Conservation (phyloP, 2,888 invertebrate genomes). For the Synanthedon andrenaeformis region DNA sequence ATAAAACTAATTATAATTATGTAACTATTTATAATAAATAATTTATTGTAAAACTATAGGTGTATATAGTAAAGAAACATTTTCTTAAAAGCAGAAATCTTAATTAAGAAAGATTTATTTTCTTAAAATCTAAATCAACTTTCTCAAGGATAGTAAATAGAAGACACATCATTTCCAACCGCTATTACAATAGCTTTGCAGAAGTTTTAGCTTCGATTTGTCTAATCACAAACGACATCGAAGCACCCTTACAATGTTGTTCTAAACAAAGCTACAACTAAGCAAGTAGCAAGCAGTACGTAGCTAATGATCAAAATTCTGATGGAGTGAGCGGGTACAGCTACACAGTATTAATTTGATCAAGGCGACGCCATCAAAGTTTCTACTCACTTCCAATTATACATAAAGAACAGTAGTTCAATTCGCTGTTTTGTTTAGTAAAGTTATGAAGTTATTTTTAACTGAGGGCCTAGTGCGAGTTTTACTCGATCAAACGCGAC, state of each 20-base stretch:
- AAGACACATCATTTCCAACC: background rate
- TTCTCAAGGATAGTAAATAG: background rate
- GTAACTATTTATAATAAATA: no score
- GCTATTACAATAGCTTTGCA: background rate
- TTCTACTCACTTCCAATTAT: conserved; percentile 8
- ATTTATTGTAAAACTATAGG: no score
- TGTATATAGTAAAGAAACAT: no score
- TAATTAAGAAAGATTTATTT: no score
- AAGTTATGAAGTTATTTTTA: no score
- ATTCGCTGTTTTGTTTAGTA: no score
- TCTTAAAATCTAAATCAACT: no score
- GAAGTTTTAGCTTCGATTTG: background rate
- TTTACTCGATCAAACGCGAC: no score
- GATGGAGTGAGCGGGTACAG: conserved; percentile 22
- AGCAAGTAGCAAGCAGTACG: conserved; percentile 2
- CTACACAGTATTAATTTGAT: conserved; percentile 40
- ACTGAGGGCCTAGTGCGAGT: no score
- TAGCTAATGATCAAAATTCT: conserved; percentile 38
- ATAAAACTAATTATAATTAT: no score
- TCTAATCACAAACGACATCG: conserved; percentile 6
- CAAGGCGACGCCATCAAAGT: conserved; percentile 36
- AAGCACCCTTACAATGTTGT: conserved; percentile 5
- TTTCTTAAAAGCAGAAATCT: no score
- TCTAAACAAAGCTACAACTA: conserved; percentile 13
- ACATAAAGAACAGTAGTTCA: no score